Evolutionary conservation across 2,888 invertebrate species (phyloP).

Genomic region (Homarus gammarus): DNA sequence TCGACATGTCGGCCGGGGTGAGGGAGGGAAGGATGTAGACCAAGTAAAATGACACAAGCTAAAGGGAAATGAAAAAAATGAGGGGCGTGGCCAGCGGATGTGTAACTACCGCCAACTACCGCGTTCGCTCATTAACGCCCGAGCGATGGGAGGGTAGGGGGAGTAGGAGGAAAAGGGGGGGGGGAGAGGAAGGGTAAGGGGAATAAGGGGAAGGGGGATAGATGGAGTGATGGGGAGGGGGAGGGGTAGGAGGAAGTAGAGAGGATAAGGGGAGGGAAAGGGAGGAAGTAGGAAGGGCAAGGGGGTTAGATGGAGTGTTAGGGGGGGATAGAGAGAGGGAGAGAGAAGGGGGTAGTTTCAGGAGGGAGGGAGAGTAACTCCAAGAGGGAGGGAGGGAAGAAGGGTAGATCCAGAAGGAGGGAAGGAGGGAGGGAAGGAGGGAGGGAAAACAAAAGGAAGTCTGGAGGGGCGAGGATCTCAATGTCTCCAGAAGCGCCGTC

Average conservation of each 20-base stretch:
- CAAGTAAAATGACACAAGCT: not conserved
- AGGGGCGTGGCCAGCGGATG: conserved; percentile 30
- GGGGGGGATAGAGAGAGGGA: too few species aligned
- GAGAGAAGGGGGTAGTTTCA: too few species aligned
- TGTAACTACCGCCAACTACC: conserved; percentile 42
- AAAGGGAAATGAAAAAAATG: not conserved
- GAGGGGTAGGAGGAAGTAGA: too few species aligned
- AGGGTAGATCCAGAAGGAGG: not conserved
- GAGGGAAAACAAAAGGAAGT: not conserved
- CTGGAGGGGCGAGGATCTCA: not conserved
- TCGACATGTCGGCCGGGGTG: not conserved
- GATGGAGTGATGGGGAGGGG: not conserved
- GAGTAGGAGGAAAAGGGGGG: not conserved
- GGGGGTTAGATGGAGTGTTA: too few species aligned
- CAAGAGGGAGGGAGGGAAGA: not conserved
- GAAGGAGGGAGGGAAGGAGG: conserved; percentile 9
- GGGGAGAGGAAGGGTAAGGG: conserved; percentile 8
- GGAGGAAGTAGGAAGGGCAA: too few species aligned
- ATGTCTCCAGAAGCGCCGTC: conserved; percentile 24
- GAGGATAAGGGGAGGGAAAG: too few species aligned
- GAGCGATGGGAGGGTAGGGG: not conserved
- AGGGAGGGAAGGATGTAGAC: not conserved
- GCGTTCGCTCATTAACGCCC: conserved; percentile 48
- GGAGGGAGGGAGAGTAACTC: too few species aligned
- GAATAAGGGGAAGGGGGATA: not conserved